phyloP scores from a whole-genome alignment of 2,888 invertebrate genomes.

The Formica aserva region DNA sequence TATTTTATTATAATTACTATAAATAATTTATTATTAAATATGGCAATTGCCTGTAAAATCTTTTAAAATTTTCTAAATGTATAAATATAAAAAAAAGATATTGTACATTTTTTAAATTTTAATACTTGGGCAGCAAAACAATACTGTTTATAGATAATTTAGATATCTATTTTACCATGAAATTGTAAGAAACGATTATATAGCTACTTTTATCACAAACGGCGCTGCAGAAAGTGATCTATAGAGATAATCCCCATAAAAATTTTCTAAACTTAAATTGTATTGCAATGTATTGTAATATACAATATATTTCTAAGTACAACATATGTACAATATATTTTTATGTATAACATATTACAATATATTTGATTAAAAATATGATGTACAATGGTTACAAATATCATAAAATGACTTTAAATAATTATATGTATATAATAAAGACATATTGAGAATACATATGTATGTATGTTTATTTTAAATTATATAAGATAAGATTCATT shows the following conservation, averaged over 20 bases:
- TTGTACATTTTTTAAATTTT: not conserved
- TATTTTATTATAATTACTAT: not conserved
- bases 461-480: not conserved
- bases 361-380: not conserved
- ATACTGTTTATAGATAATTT: conserved; percentile 26
- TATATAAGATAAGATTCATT: not conserved
- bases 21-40: not conserved
- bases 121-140: not conserved
- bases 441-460: not conserved
- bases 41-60: not conserved
- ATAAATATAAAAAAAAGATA: not conserved
- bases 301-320: not conserved
- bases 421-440: not conserved
- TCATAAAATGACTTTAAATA: not conserved
- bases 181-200: not conserved
- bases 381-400: not conserved
- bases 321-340: not conserved
- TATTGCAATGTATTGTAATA: not conserved
- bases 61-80: not conserved
- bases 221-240: conserved; percentile 21
- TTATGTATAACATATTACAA: not conserved
- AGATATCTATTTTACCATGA: conserved; percentile 32
- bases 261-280: not conserved
- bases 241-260: not conserved
- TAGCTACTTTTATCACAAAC: not conserved